Percentiles rank a stretch among this genome's conserved stretches.
Evolutionary conservation across 1,140 invertebrate genomes (phyloP).

Genomic region (Cydia pomonella): DNA sequence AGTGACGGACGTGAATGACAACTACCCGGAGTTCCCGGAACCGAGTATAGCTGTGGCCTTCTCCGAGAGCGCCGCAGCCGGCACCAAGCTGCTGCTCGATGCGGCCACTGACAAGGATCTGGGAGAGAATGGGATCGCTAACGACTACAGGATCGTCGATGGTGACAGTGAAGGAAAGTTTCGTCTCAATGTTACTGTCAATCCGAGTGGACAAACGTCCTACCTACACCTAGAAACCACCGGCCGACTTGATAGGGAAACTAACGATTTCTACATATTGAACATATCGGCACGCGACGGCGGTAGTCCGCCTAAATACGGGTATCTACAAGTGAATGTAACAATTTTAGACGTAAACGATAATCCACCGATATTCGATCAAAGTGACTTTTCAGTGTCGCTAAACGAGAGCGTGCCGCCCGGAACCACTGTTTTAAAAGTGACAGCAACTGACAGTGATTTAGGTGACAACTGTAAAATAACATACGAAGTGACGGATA

Average conservation of each 20-base stretch:
- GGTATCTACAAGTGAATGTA: conserved; percentile 94
- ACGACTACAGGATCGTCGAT: conserved; percentile 93
- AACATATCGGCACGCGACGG: conserved; percentile 95
- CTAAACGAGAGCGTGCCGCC: conserved; percentile 94
- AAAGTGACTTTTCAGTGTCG: conserved; percentile 94
- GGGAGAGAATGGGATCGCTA: conserved; percentile 91
- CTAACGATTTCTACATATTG: conserved; percentile 89
- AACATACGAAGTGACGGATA: conserved; percentile 93
- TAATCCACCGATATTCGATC: conserved; percentile 96
- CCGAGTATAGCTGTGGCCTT: conserved; percentile 91
- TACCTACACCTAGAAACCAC: conserved; percentile 95
- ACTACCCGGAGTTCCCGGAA: conserved; percentile 94
- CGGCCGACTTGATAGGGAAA: conserved; percentile 93
- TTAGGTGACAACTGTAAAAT: conserved; percentile 95
- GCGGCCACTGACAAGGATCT: conserved; percentile 93
- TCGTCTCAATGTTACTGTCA: conserved; percentile 90
- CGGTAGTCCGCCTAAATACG: conserved; percentile 88
- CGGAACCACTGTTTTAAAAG: conserved; percentile 92
- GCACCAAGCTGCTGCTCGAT: conserved; percentile 92
- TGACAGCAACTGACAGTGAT: conserved; percentile 96
- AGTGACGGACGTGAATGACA: conserved; percentile 94
- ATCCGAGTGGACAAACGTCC: conserved; percentile 92
- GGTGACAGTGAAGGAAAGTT: conserved; percentile 95
- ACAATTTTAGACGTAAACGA: conserved; percentile 96
- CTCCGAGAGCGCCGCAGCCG: conserved; percentile 94